phyloP scores from a whole-genome alignment of 1,140 invertebrate species.

The Andricus grossulariae region DNA sequence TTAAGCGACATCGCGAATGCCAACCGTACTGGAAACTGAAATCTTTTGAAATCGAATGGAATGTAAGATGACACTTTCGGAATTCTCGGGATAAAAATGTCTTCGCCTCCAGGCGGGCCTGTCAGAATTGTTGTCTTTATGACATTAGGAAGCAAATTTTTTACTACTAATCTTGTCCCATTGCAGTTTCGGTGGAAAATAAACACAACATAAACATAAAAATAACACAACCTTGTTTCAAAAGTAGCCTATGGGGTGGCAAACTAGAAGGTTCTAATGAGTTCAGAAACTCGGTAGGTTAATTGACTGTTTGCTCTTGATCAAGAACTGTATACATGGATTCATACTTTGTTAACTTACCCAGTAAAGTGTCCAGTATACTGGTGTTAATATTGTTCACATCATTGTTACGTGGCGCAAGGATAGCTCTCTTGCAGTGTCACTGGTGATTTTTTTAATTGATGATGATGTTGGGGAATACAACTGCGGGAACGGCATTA shows the following conservation, averaged over 20 bases:
- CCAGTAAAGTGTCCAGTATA: conserved; percentile 59
- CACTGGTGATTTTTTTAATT: conserved; percentile 68
- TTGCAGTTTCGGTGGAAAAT: conserved; percentile 71
- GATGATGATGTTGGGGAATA: conserved; percentile 65
- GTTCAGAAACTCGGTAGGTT: too few species aligned
- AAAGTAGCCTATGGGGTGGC: conserved; percentile 59
- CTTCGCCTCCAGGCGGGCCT: conserved; percentile 57
- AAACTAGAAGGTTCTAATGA: conserved; percentile 63
- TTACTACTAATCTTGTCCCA: conserved; percentile 63
- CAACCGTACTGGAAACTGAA: conserved; percentile 75
- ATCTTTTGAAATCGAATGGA: conserved; percentile 70
- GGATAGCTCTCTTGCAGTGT: conserved; percentile 65
- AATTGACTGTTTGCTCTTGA: conserved; percentile 56
- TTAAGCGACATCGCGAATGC: conserved; percentile 75
- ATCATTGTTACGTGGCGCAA: conserved; percentile 68
- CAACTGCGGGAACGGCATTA: conserved; percentile 52
- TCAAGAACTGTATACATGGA: conserved; percentile 64
- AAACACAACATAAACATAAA: conserved; percentile 73
- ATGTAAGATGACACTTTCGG: conserved; percentile 63
- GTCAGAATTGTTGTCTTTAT: conserved; percentile 63
- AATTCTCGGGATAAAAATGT: conserved; percentile 65
- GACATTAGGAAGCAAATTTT: conserved; percentile 48
- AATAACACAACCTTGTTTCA: conserved; percentile 62
- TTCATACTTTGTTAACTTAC: conserved; percentile 59
- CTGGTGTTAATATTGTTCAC: conserved; percentile 58